phyloP scores from a whole-genome alignment of 2,113 vertebrate genomes.

The Poecile atricapillus region DNA sequence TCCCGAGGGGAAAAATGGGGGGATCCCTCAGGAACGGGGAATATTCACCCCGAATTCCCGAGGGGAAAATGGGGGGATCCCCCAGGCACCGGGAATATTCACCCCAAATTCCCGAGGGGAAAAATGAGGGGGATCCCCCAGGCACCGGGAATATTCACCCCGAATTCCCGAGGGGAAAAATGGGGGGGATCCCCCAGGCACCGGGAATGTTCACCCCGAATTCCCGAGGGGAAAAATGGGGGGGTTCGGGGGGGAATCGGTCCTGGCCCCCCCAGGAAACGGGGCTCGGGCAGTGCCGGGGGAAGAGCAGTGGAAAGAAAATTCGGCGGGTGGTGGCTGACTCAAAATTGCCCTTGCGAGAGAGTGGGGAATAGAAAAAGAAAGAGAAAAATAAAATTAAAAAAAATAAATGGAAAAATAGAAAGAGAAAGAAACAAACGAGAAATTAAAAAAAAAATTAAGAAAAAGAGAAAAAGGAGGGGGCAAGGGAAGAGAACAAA shows the following conservation, averaged over 20 bases:
- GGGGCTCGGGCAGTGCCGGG: not conserved
- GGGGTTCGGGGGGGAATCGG: not conserved
- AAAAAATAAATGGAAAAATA: too few relatives aligned
- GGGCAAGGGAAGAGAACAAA: too few relatives aligned
- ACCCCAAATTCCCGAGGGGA: fast-evolving
- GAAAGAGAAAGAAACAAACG: not conserved
- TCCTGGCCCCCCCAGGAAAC: not conserved
- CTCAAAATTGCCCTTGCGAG: not conserved
- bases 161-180: fast-evolving
- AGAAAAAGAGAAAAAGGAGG: not conserved
- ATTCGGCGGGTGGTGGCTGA: not conserved
- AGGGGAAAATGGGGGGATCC: too few relatives aligned
- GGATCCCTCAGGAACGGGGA: fast-evolving
- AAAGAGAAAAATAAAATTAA: not conserved
- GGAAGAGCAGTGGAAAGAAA: not conserved
- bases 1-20: too few relatives aligned
- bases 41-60: fast-evolving
- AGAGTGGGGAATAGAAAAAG: not conserved
- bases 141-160: fast-evolving
- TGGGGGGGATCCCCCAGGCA: too few relatives aligned
- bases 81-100: not conserved
- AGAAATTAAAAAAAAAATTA: too few relatives aligned
- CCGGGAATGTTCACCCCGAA: not conserved
- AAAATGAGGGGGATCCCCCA: too few relatives aligned
- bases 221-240: fast-evolving